Percentiles rank a stretch among this genome's conserved stretches.
phyloP scores from a whole-genome alignment of 2,888 invertebrate genomes.

The Pachliopta kotzebuea region DNA sequence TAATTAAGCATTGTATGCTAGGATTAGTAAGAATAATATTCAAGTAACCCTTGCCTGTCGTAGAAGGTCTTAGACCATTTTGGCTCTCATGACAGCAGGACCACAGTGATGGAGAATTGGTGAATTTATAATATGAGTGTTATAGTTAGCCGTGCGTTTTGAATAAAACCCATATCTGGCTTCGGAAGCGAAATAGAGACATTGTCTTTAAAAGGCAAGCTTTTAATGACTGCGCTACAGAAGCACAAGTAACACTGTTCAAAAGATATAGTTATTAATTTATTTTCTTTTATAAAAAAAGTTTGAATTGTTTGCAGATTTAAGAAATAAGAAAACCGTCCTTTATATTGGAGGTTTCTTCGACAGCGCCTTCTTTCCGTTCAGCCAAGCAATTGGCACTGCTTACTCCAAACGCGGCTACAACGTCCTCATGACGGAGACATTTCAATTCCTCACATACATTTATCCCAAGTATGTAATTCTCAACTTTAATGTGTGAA shows the following conservation, averaged over 20 bases:
- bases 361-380: constrained; percentile 57
- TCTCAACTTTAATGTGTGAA: background rate
- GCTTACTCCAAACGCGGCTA: constrained; percentile 60
- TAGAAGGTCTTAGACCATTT: too few species aligned
- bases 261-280: background rate
- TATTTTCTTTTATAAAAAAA: constrained; percentile 10
- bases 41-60: too few species aligned
- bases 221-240: too few species aligned
- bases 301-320: constrained; percentile 47
- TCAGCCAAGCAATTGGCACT: constrained; percentile 56
- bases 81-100: too few species aligned
- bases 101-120: too few species aligned
- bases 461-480: constrained; percentile 69
- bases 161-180: too few species aligned
- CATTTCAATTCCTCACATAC: constrained; percentile 54
- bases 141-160: too few species aligned
- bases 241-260: too few species aligned
- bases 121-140: too few species aligned
- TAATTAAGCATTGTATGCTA: constrained; percentile 2
- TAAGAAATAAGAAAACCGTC: constrained; percentile 61
- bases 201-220: too few species aligned
- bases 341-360: constrained; percentile 60
- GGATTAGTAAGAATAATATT: too few species aligned
- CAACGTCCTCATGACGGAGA: constrained; percentile 66
- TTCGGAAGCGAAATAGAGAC: too few species aligned